Base-by-base conservation (phyloP, 2,888 invertebrate genomes). In the Scaptodrosophila latifasciaeformis region DNA sequence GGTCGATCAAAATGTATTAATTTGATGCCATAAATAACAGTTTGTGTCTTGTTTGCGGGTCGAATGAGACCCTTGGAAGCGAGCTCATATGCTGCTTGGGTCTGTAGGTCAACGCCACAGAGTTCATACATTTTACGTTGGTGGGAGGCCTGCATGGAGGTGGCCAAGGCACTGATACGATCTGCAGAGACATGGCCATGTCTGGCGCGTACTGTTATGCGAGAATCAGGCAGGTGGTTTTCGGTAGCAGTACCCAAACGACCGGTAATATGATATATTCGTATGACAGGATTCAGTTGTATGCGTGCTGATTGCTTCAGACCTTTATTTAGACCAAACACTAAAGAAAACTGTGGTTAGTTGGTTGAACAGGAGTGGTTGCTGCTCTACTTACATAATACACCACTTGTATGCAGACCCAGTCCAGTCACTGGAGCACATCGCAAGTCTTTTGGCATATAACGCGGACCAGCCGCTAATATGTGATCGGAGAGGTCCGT, bases 31-130 rank as follows among this genome's bases (percentile, higher is more conserved):
- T 97, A 98, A 18, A 98, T 80, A 24, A 97, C 87, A 0, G 96
- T 94, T 18, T 92, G 87, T 54, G 91, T 91, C 30, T 88, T 89
- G 52, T 89, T 86, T 0, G 88, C 87, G 0, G 98, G 96, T 53
- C 96, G 88, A 2, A 97, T 89, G 0, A 92, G 88, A 0, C 99
- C 98, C 84, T 92, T 88, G 0, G 90, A 88, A 5, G 97, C 97
- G 54, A 98, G 80, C 53, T 98, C 95, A 85, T 95, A 99, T 7
- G 96, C 96, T 37, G 92, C 90, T 86, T 98, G 95, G 34, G 95
- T 95, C 74, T 95, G 91, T 59, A 94, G 88, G 82, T 95, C 92
- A 0, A 97, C 90, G 18, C 96, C 96, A 67, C 91, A 90, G 37
- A 91, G 81, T 67, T 93, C 90, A 84, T 91, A 96, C 93, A 96